These are phyloP conservation scores for Anser cygnoides DNA, from an alignment of 2,113 vertebrate species.

Conservation along the genomic window DNA sequence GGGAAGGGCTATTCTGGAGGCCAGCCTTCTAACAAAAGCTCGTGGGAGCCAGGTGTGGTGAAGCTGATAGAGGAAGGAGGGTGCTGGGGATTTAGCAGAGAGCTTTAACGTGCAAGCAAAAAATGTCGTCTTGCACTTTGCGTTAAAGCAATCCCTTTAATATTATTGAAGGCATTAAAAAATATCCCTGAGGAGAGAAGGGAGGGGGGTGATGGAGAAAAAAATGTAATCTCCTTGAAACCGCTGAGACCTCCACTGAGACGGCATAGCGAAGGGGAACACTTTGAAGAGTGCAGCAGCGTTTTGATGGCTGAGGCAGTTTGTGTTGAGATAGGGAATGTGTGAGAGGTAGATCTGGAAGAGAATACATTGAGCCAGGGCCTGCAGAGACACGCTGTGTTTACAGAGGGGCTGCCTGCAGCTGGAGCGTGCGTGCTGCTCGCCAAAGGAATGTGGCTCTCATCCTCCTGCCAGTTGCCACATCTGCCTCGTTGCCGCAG, in stretches of 20 bases:
- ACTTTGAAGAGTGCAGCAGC: conserved; percentile 31
- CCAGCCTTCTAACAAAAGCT: not conserved
- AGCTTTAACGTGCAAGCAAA: not conserved
- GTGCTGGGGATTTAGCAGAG: not conserved
- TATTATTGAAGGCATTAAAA: conserved; percentile 5
- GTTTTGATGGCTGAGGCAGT: conserved; percentile 18
- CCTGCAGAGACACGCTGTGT: not conserved
- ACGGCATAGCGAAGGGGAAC: not conserved
- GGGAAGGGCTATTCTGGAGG: not conserved
- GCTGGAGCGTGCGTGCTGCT: not conserved
- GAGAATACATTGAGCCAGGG: not conserved
- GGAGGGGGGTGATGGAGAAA: not conserved
- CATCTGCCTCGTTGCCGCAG: not conserved
- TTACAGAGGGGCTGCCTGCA: not conserved
- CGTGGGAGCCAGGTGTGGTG: conserved; percentile 40
- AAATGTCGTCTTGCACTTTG: not conserved
- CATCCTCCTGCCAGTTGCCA: not conserved
- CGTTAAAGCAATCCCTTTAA: conserved; percentile 44
- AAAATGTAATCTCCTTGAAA: conserved; percentile 51
- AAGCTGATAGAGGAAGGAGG: conserved; percentile 26
- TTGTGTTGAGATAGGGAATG: not conserved
- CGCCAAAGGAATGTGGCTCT: not conserved
- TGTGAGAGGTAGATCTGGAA: not conserved
- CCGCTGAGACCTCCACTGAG: conserved; percentile 26
- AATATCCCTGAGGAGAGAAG: conserved; percentile 16